Conservation (phyloP, 2,113 vertebrate species). For the Callorhinus ursinus region DNA sequence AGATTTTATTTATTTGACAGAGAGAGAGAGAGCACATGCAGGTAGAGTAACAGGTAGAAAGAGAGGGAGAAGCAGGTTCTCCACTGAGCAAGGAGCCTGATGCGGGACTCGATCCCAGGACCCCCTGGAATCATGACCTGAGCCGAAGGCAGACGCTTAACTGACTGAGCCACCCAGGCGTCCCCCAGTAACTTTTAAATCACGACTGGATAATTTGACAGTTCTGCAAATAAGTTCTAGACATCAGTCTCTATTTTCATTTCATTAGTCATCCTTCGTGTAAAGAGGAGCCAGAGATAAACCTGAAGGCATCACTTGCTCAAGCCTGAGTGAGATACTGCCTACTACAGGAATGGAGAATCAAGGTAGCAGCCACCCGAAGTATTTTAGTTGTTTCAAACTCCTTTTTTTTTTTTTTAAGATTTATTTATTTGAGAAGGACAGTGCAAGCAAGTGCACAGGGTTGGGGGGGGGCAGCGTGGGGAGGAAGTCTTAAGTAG, state of each 20-base stretch:
- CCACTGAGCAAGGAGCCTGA: no score
- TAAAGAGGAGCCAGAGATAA: not conserved
- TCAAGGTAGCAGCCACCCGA: not conserved
- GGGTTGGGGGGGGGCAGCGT: no score
- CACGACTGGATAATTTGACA: not conserved
- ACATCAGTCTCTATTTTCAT: not conserved
- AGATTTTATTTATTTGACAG: no score
- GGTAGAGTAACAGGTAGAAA: no score
- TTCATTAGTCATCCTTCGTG: not conserved
- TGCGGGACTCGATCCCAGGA: no score
- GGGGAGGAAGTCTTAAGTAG: not conserved
- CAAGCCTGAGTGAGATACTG: not conserved
- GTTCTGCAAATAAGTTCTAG: conserved; percentile 28
- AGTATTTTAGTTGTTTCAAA: conserved; percentile 42
- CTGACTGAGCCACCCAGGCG: no score
- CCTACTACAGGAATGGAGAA: not conserved
- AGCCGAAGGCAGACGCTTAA: no score
- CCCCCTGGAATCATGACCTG: no score
- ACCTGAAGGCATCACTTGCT: not conserved
- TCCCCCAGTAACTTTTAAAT: not conserved
- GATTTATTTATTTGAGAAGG: not conserved
- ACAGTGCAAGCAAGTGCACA: not conserved
- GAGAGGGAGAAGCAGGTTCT: no score
- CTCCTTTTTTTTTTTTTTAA: conserved; percentile 7
- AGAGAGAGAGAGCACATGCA: no score